Percentiles rank a stretch among this genome's conserved stretches.
Conservation (phyloP, 2,113 vertebrate species). For the Puffinus mauretanicus region DNA sequence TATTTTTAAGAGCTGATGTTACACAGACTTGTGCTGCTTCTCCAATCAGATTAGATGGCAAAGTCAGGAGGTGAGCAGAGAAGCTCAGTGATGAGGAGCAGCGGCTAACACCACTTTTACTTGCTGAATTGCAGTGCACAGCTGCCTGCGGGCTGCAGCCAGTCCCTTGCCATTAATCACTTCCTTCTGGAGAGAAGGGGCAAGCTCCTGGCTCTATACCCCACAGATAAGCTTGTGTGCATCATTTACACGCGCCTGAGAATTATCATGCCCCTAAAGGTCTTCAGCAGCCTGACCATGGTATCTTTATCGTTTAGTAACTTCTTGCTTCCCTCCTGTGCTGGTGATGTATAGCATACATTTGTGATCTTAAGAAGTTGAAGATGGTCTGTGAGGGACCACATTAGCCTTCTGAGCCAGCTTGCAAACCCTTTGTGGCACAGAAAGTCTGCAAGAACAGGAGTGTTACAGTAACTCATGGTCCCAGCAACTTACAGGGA, state of each 20-base stretch:
- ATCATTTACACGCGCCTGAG: accelerated
- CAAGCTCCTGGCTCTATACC: neutral
- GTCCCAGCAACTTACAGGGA: neutral
- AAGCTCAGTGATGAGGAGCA: neutral
- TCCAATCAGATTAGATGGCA: neutral
- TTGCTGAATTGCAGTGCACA: neutral
- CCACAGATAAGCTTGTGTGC: neutral
- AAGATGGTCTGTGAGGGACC: neutral
- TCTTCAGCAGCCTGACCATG: neutral
- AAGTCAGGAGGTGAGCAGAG: neutral
- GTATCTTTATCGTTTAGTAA: neutral
- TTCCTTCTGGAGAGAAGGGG: neutral
- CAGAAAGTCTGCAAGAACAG: neutral
- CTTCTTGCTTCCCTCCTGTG: neutral
- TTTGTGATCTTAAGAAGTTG: neutral
- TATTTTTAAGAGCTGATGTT: neutral
- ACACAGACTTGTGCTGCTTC: neutral
- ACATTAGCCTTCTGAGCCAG: neutral
- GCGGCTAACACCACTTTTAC: neutral
- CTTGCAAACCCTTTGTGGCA: neutral
- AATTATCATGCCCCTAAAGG: neutral
- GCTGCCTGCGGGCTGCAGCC: neutral
- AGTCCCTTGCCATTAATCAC: neutral
- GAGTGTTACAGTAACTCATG: neutral
- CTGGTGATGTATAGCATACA: neutral